These are phyloP conservation scores for Vesta saturnalis DNA, from an alignment of 2,888 invertebrate genomes.

Conservation along the genomic window DNA sequence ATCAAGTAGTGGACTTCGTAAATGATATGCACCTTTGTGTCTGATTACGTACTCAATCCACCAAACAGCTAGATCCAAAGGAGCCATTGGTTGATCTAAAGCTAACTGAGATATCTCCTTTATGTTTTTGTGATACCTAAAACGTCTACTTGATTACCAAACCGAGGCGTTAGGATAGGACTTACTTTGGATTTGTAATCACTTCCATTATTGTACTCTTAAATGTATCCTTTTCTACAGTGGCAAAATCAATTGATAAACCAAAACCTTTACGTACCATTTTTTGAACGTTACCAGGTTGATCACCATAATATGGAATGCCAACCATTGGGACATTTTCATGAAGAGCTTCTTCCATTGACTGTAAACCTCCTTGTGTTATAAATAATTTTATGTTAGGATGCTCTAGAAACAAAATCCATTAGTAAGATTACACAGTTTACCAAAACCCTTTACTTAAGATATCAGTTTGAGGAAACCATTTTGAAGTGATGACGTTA, in stretches of 20 bases:
- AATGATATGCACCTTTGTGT: too few species aligned
- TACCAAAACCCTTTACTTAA: slow-evolving; percentile 54
- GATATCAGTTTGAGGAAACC: slow-evolving; percentile 61
- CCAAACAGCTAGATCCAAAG: too few species aligned
- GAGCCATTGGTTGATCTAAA: too few species aligned
- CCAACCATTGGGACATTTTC: slow-evolving; percentile 60
- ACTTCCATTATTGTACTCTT: slow-evolving; percentile 47
- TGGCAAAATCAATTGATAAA: too few species aligned
- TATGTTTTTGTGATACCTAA: too few species aligned
- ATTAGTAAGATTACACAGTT: too few species aligned
- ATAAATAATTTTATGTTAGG: slow-evolving; percentile 63
- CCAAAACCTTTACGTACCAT: slow-evolving; percentile 40
- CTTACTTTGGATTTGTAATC: slow-evolving; percentile 36
- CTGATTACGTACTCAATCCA: too few species aligned
- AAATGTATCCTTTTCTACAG: slow-evolving; percentile 51
- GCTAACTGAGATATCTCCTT: too few species aligned
- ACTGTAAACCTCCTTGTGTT: slow-evolving; percentile 63
- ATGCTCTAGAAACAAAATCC: slow-evolving; percentile 52
- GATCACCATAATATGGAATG: slow-evolving; percentile 61
- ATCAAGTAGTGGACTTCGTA: too few species aligned
- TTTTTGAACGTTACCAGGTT: slow-evolving; percentile 55
- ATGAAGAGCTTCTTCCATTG: slow-evolving; percentile 61
- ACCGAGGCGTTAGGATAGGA: too few species aligned
- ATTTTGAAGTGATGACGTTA: slow-evolving; percentile 59
- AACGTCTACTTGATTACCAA: too few species aligned